Evolutionary conservation across 64 coral and sea anemone species (phyloP).

Genomic region (Montipora sp.): DNA sequence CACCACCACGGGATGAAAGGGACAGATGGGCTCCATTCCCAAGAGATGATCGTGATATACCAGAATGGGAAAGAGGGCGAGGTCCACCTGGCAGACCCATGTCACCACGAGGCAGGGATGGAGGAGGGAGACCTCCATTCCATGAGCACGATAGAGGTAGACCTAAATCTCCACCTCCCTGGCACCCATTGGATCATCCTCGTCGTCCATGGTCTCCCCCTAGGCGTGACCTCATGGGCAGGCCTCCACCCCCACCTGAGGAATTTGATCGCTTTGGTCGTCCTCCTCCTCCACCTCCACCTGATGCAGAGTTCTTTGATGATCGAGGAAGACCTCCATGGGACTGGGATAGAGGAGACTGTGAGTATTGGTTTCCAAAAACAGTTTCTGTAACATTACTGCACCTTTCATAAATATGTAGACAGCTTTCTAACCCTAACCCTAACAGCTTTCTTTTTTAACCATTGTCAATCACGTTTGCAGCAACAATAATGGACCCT

Average conservation of each 20-base stretch:
- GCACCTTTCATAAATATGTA: too few relatives aligned
- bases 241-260: slow-evolving; percentile 55
- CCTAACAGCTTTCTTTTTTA: too few relatives aligned
- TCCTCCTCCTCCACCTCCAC: slow-evolving; percentile 50
- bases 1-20: slow-evolving; percentile 52
- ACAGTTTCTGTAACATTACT: too few relatives aligned
- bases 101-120: slow-evolving; percentile 19
- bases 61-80: slow-evolving; percentile 5
- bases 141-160: slow-evolving; percentile 17
- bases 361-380: slow-evolving; percentile 20
- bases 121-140: slow-evolving; percentile 47
- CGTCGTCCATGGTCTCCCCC: slow-evolving; percentile 7
- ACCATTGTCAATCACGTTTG: too few relatives aligned
- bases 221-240: slow-evolving; percentile 37
- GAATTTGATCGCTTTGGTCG: slow-evolving; percentile 79
- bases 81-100: slow-evolving; percentile 40
- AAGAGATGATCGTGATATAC: slow-evolving; percentile 61
- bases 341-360: slow-evolving; percentile 46
- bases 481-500: too few relatives aligned
- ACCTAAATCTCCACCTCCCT: slow-evolving; percentile 22
- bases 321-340: slow-evolving; percentile 53
- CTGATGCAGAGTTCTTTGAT: slow-evolving; percentile 63
- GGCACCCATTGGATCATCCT: slow-evolving; percentile 5
- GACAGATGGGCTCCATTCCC: neutral
- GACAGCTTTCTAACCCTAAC: too few relatives aligned